Percentiles rank a stretch among this genome's conserved stretches.
Evolutionary conservation across 2,797 vertebrate genomes (phyloP).

Genomic region (Coracias cyanogaster): DNA sequence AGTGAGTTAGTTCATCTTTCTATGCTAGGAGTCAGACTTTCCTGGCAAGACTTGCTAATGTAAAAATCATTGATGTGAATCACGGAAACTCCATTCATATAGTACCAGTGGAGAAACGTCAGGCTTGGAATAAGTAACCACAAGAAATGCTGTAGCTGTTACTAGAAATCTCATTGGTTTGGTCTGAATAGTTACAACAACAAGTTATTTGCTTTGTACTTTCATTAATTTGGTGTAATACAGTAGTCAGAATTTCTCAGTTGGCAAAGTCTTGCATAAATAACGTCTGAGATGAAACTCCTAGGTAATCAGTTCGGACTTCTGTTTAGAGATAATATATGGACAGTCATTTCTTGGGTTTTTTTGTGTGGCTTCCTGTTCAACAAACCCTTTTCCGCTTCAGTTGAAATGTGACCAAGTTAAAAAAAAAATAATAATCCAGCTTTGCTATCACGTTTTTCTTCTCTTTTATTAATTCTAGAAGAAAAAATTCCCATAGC

Average conservation of each 20-base stretch:
- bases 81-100: fast-evolving
- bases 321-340: neutral
- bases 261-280: neutral
- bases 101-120: neutral
- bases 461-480: neutral
- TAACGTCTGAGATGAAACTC: neutral
- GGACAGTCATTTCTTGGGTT: neutral
- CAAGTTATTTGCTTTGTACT: neutral
- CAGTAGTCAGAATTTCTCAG: neutral
- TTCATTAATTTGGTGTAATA: neutral
- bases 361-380: neutral
- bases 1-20: neutral
- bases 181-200: neutral
- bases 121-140: neutral
- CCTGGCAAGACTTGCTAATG: neutral
- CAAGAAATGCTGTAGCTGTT: neutral
- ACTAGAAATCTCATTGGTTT: neutral
- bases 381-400: neutral
- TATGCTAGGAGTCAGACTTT: neutral
- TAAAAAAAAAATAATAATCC: neutral
- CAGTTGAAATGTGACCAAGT: neutral
- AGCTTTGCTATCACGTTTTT: neutral
- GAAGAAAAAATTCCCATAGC: neutral
- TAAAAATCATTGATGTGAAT: neutral
- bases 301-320: neutral